Evolutionary conservation across 1,140 invertebrate genomes (phyloP).

Genomic region (Euura lappo): DNA sequence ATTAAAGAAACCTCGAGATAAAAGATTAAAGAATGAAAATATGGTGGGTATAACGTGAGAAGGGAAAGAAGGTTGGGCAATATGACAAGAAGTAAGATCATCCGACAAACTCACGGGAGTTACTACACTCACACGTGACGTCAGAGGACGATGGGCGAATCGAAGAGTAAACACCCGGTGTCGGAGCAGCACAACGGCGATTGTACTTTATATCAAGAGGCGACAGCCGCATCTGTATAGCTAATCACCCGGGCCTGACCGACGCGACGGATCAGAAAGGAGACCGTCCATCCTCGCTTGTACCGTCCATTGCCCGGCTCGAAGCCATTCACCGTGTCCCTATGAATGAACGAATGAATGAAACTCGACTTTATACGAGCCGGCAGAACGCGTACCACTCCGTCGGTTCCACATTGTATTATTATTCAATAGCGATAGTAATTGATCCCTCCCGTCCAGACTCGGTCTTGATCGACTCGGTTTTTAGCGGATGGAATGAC

Average conservation of each 20-base stretch:
- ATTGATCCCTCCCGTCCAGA: constrained; percentile 42
- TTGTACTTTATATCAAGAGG: background rate
- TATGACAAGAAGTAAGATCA: background rate
- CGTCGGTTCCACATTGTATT: constrained; percentile 29
- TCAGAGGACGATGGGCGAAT: background rate
- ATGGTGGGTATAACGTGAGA: too few species aligned
- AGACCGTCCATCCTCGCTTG: background rate
- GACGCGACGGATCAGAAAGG: background rate
- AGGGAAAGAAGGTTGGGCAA: background rate
- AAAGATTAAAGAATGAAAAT: background rate
- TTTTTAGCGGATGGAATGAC: background rate
- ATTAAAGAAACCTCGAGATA: constrained; percentile 36
- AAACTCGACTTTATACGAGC: constrained; percentile 53
- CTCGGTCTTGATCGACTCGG: background rate
- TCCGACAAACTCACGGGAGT: background rate
- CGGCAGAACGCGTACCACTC: constrained; percentile 13
- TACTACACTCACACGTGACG: background rate
- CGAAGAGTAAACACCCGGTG: background rate
- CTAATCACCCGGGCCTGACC: background rate
- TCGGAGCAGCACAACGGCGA: background rate
- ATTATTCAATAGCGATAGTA: constrained; percentile 56
- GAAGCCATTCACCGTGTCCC: constrained; percentile 53
- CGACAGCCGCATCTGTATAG: background rate
- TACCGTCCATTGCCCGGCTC: constrained; percentile 26
- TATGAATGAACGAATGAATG: constrained; percentile 57